Conservation (phyloP, 2,888 invertebrate genomes). For the Apodemia zela region DNA sequence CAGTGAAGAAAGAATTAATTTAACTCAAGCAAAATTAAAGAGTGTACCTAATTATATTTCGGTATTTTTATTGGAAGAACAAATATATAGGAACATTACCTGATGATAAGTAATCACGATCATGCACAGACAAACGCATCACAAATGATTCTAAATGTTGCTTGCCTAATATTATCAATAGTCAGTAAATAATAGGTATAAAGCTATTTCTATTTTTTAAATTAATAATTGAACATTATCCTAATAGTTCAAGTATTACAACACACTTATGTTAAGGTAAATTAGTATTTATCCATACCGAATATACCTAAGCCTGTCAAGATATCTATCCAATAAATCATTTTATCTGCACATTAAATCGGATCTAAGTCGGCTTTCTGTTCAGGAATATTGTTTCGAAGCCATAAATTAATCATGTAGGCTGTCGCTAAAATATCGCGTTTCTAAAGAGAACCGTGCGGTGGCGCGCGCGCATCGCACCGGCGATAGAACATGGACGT, state of each 20-base stretch:
- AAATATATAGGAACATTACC: no score
- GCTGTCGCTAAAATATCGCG: constrained; percentile 77
- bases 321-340: constrained; percentile 63
- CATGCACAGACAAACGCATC: no score
- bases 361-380: constrained; percentile 56
- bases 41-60: no score
- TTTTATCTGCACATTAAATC: constrained; percentile 70
- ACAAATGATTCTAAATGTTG: no score
- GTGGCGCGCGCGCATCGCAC: constrained; percentile 59
- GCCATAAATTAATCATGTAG: constrained; percentile 79
- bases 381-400: constrained; percentile 62
- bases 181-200: no score
- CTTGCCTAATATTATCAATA: no score
- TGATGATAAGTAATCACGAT: no score
- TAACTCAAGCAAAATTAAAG: no score
- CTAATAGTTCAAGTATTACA: background rate
- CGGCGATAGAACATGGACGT: constrained; percentile 57
- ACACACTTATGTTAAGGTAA: constrained; percentile 10
- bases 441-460: constrained; percentile 54
- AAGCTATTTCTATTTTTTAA: no score
- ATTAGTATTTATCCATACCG: constrained; percentile 31
- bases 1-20: no score
- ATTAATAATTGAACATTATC: no score
- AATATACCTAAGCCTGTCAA: constrained; percentile 38
- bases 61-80: no score